phyloP scores from a whole-genome alignment of 2,113 vertebrate genomes.

The Fulica atra region DNA sequence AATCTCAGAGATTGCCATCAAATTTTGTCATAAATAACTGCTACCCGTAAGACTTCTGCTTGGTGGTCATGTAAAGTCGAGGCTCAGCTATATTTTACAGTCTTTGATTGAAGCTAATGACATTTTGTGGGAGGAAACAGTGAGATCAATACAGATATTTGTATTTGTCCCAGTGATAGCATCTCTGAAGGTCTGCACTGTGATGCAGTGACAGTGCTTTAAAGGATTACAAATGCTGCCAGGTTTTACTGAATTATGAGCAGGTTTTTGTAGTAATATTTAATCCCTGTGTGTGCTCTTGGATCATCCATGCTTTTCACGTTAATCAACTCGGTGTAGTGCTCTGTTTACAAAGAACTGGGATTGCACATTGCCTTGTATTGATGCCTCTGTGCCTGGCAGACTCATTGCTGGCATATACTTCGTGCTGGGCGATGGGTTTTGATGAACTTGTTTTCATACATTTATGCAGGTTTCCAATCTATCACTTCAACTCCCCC shows the following conservation, averaged over 20 bases:
- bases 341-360: neutral
- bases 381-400: neutral
- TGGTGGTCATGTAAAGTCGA: neutral
- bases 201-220: neutral
- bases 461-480: neutral
- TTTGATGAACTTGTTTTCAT: neutral
- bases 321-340: neutral
- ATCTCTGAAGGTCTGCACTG: neutral
- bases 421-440: neutral
- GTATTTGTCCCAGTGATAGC: neutral
- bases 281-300: neutral
- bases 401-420: neutral
- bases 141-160: neutral
- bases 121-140: neutral
- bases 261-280: neutral
- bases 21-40: neutral
- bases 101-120: neutral
- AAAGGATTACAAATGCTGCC: neutral
- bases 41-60: fast-evolving
- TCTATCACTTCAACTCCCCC: neutral
- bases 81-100: neutral
- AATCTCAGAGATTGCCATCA: neutral
- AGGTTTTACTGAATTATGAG: neutral
- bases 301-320: neutral
- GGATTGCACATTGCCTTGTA: neutral